Evolutionary conservation across 2,888 invertebrate species (phyloP).

Genomic region (Pseudococcus longispinus): DNA sequence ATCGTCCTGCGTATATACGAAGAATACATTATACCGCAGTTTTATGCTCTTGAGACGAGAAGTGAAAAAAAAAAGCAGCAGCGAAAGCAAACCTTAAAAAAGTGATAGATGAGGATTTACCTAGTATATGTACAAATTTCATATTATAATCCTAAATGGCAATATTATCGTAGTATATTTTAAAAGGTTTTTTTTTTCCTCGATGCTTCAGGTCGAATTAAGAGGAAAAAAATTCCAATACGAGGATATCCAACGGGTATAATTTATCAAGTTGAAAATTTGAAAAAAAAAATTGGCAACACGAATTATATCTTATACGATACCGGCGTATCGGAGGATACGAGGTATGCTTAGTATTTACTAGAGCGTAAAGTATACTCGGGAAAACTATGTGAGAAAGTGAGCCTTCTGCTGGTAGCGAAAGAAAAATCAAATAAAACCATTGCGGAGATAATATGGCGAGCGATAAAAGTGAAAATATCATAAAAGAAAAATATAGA

Average conservation of each 20-base stretch:
- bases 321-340: background rate
- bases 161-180: slow-evolving; percentile 2
- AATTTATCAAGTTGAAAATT: slow-evolving; percentile 6
- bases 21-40: background rate
- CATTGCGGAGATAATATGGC: background rate
- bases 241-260: background rate
- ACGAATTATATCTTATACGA: background rate
- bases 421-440: slow-evolving; percentile 1
- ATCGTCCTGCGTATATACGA: background rate
- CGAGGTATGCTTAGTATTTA: background rate
- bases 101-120: slow-evolving; percentile 4
- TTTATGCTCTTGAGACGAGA: background rate
- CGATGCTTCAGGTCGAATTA: background rate
- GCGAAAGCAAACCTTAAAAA: background rate
- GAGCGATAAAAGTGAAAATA: slow-evolving; percentile 8
- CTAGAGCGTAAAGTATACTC: background rate
- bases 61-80: background rate
- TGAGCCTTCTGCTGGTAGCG: background rate
- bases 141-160: background rate
- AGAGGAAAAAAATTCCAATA: background rate
- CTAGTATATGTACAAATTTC: slow-evolving; percentile 2
- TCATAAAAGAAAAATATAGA: background rate
- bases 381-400: background rate
- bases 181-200: background rate
- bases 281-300: background rate